Conservation (phyloP, 2,888 invertebrate species). For the Cerastis rubricosa region DNA sequence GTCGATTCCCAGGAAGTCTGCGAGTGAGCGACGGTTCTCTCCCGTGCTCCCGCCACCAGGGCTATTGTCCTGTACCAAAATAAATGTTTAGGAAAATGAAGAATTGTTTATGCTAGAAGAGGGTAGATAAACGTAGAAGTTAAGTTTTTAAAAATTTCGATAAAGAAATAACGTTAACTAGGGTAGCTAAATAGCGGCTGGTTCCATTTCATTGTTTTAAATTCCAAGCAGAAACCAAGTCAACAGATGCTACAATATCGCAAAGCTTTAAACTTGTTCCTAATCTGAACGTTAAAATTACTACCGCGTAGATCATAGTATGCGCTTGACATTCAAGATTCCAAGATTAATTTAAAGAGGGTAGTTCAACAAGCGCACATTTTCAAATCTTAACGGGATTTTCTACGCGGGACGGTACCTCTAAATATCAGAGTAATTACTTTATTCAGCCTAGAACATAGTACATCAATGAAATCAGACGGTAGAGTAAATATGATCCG, state of each 20-base stretch:
- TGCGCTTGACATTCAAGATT: background rate
- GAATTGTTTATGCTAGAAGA: background rate
- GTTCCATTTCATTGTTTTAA: background rate
- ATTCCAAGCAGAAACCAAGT: background rate
- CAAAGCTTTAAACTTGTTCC: background rate
- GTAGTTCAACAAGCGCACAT: constrained; percentile 11
- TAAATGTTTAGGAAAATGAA: background rate
- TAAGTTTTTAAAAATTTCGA: background rate
- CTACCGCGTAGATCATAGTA: background rate
- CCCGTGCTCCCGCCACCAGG: constrained; percentile 80
- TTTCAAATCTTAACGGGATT: background rate
- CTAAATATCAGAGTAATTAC: background rate
- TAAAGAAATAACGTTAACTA: background rate
- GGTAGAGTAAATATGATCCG: background rate
- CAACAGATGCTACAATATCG: background rate
- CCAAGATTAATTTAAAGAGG: background rate
- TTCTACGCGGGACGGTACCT: background rate
- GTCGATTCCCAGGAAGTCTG: constrained; percentile 80
- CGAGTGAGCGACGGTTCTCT: constrained; percentile 81
- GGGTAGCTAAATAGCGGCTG: background rate
- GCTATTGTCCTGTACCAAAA: constrained; percentile 75
- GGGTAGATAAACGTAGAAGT: background rate
- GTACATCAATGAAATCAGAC: background rate
- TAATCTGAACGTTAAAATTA: background rate
- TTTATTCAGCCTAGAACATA: background rate